These are phyloP conservation scores for Diorhabda elongata DNA, from an alignment of 1,140 invertebrate species.

Conservation along the genomic window DNA sequence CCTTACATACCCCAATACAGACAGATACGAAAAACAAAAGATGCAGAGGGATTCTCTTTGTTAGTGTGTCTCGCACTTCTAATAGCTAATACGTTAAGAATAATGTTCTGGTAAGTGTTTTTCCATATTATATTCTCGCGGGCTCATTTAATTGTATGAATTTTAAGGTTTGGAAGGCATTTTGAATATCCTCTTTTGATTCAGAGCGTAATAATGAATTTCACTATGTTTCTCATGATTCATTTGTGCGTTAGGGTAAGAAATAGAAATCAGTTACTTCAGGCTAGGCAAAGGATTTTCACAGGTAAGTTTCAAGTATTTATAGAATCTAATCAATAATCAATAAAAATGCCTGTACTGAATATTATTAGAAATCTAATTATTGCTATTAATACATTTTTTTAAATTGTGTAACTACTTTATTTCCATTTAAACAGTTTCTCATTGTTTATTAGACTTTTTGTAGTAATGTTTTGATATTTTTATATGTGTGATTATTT, in stretches of 20 bases:
- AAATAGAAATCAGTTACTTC: constrained; percentile 76
- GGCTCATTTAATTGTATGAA: neutral
- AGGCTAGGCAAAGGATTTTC: constrained; percentile 74
- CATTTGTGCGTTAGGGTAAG: constrained; percentile 87
- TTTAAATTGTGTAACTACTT: too few relatives aligned
- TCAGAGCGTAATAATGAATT: constrained; percentile 97
- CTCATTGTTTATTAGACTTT: too few relatives aligned
- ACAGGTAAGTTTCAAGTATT: constrained; percentile 61
- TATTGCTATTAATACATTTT: too few relatives aligned
- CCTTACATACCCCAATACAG: constrained; percentile 89
- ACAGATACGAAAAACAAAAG: constrained; percentile 84
- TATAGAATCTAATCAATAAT: constrained; percentile 16
- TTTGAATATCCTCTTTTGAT: constrained; percentile 93
- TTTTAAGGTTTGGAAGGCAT: constrained; percentile 89
- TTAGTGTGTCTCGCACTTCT: constrained; percentile 93
- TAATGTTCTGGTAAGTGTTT: constrained; percentile 89
- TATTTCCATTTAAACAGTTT: too few relatives aligned
- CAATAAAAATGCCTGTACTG: constrained; percentile 11
- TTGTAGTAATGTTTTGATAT: too few relatives aligned
- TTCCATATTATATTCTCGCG: neutral
- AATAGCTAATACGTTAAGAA: constrained; percentile 93
- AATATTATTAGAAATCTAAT: neutral
- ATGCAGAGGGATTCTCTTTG: constrained; percentile 93
- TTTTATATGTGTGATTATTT: too few relatives aligned
- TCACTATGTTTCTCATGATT: constrained; percentile 94